Evolutionary conservation across 2,888 invertebrate species (phyloP), one percentile per base, ranked within the genome.

Genomic region (Lapara coniferarum): DNA sequence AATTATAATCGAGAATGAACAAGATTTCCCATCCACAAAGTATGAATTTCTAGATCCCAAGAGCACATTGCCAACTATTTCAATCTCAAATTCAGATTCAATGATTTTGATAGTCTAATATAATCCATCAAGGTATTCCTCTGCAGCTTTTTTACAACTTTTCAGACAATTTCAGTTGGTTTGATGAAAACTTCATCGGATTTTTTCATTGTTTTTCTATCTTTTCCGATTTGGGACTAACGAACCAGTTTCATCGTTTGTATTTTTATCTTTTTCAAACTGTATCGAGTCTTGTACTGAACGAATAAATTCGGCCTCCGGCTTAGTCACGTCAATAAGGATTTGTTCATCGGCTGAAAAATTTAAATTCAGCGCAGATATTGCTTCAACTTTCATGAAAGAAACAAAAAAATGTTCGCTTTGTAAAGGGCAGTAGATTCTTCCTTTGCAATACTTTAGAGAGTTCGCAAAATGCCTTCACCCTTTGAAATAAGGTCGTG

Each of bases 281-380:
- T 66, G 71, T 73, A 76, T 75, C 78, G 73, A 70, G 63, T 63
- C 63, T 63, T 63, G 49, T 75, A 73, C 72, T 13, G 49, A 19
- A 19, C 63, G 44, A 63, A 19, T 63, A 44, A 63, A 46, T 19
- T 63, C 63, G 14, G 49, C n/a, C 25, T 67, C 67, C 74, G 74
- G 81, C 79, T 84, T 77, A 83, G 77, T 71, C 75, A 68, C 76
- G 79, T 81, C 85, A 79, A 83, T 84, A 84, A 79, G 79, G 82
- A 84, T 86, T 84, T 81, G 84, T 76, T 79, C 79, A 82, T 79
- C 77, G 81, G 78, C 76, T 85, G 85, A 86, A 86, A 85, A 84
- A 82, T 83, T 84, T 83, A 80, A 86, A 85, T 83, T 81, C 79
- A 74, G 70, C 77, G 69, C 81, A 63, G 78, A 81, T 82, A 80